phyloP scores from a whole-genome alignment of 2,888 invertebrate species.

The Phaonia tiefii region DNA sequence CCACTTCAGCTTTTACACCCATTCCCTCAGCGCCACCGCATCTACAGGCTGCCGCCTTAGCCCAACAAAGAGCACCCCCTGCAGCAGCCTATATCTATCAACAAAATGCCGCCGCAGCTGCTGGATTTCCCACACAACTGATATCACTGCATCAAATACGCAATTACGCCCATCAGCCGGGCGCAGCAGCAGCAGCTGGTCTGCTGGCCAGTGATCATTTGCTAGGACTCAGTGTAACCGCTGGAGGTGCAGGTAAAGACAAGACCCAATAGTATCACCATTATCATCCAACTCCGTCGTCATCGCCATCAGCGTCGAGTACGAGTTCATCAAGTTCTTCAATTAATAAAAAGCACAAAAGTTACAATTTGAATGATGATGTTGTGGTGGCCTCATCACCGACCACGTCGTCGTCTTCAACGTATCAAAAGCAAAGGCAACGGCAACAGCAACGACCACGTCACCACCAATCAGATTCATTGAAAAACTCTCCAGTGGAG shows the following conservation, averaged over 20 bases:
- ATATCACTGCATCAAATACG: conserved; percentile 97
- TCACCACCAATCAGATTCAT: conserved; percentile 59
- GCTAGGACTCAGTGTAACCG: conserved; percentile 80
- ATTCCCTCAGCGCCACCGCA: conserved; percentile 92
- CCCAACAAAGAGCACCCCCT: conserved; percentile 75
- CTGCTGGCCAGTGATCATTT: conserved; percentile 86
- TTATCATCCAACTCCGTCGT: not conserved
- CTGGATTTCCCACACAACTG: conserved; percentile 93
- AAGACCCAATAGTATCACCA: conserved; percentile 78
- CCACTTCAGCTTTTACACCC: conserved; percentile 95
- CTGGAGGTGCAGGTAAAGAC: conserved; percentile 75
- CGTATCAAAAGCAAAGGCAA: conserved; percentile 37
- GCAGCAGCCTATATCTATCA: conserved; percentile 90
- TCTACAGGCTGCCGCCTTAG: conserved; percentile 82
- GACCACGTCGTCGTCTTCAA: conserved; percentile 37
- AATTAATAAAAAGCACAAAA: conserved; percentile 53
- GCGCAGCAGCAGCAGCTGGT: conserved; percentile 80
- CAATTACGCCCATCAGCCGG: conserved; percentile 95
- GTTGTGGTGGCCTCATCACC: conserved; percentile 29
- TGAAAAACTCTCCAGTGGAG: conserved; percentile 56
- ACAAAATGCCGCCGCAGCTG: conserved; percentile 83
- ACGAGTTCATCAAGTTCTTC: conserved; percentile 33
- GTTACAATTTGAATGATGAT: not conserved
- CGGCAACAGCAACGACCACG: conserved; percentile 31
- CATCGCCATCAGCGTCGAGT: conserved; percentile 17